A percentile compares a stretch with the other conserved stretches of the same genome.
These are phyloP conservation scores for Gavialis gangeticus DNA, from an alignment of 2,113 vertebrate species.

Conservation along the genomic window DNA sequence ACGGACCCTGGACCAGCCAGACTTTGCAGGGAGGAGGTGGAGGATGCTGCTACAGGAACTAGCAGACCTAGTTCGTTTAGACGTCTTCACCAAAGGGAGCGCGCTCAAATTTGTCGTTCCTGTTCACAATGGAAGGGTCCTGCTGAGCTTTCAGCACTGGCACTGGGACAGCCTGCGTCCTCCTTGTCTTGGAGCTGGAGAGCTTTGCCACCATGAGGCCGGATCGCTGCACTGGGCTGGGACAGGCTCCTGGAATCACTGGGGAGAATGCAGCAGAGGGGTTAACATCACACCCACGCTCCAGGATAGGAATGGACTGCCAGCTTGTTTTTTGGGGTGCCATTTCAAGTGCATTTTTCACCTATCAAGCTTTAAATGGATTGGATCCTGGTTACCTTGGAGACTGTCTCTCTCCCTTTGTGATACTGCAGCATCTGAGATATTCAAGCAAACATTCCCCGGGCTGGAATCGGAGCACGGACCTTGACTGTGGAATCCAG, in stretches of 20 bases:
- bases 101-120: background rate
- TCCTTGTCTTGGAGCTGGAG: background rate
- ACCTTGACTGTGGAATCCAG: constrained; percentile 15
- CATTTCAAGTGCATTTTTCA: background rate
- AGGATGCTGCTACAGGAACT: constrained; percentile 48
- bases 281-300: background rate
- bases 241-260: background rate
- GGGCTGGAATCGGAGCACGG: constrained; percentile 13
- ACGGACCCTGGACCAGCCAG: background rate
- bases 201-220: background rate
- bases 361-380: background rate
- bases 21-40: constrained; percentile 22
- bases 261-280: background rate
- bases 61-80: background rate
- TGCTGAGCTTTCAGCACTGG: background rate
- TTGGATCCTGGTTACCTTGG: background rate
- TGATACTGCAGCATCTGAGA: background rate
- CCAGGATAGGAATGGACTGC: background rate
- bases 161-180: background rate
- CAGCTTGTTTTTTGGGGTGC: background rate
- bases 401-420: background rate
- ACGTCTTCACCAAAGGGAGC: background rate
- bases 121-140: background rate
- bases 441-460: background rate
- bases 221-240: background rate